Conservation (phyloP, 2,797 vertebrate genomes). For the Lithobates pipiens region DNA sequence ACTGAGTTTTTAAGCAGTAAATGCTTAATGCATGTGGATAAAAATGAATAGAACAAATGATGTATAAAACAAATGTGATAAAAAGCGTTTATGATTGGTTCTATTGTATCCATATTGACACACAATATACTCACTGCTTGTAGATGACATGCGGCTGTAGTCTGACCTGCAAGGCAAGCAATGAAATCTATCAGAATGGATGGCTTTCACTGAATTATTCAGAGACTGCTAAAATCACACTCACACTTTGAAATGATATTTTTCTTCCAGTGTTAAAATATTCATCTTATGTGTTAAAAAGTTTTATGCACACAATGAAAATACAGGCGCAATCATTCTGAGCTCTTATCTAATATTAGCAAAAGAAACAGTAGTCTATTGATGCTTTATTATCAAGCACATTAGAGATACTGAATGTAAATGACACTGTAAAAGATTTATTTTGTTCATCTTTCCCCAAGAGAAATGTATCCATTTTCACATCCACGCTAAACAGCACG, state of each 20-base stretch:
- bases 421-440: no score
- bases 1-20: no score
- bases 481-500: no score
- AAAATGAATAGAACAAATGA: no score
- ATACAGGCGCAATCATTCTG: background rate
- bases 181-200: background rate
- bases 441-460: no score
- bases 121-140: constrained; percentile 87
- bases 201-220: background rate
- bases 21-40: no score
- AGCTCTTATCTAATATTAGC: background rate
- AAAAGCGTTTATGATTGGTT: background rate
- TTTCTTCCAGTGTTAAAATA: background rate
- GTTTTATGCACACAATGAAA: background rate
- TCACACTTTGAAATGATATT: background rate
- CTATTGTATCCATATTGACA: background rate
- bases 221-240: background rate
- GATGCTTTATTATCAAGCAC: no score
- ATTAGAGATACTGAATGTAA: no score
- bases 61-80: background rate
- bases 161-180: constrained; percentile 88
- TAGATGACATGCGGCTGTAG: constrained; percentile 91
- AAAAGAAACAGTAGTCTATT: background rate
- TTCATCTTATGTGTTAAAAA: background rate
- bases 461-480: no score